phyloP scores from a whole-genome alignment of 2,888 invertebrate genomes.

The Iphiclides podalirius region DNA sequence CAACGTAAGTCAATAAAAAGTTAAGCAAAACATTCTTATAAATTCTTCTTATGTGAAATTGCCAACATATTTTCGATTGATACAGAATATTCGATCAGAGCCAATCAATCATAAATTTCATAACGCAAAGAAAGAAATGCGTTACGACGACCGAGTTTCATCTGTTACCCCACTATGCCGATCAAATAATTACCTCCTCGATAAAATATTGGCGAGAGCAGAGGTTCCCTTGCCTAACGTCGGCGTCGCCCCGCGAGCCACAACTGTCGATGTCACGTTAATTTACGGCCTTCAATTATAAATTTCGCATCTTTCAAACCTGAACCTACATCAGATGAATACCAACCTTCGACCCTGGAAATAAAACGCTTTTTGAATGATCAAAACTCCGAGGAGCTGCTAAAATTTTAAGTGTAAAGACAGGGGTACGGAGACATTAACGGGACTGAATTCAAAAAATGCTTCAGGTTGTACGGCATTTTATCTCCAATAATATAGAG shows the following conservation, averaged over 20 bases:
- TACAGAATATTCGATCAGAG: constrained; percentile 3
- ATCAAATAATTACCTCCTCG: constrained; percentile 74
- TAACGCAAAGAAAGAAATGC: constrained; percentile 49
- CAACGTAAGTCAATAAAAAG: neutral
- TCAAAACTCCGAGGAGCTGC: neutral
- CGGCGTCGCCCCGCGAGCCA: constrained; percentile 56
- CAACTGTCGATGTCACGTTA: constrained; percentile 81
- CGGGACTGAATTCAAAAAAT: neutral
- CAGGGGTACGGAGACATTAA: neutral
- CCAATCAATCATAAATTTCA: constrained; percentile 52
- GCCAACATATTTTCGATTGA: neutral
- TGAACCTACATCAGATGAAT: neutral
- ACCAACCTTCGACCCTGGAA: neutral
- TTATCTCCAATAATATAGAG: neutral
- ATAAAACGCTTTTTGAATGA: neutral
- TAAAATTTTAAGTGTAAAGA: neutral
- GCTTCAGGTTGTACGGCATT: neutral
- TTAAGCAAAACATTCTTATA: neutral
- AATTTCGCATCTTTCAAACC: constrained; percentile 60
- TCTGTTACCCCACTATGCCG: constrained; percentile 55
- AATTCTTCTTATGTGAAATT: neutral
- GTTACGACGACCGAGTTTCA: constrained; percentile 47
- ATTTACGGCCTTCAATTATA: constrained; percentile 80
- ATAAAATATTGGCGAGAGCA: constrained; percentile 71
- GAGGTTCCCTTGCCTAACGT: constrained; percentile 49